A percentile compares a stretch with the other conserved stretches of the same genome.
Evolutionary conservation across 92 coral and sea anemone species (phyloP).

Genomic region (Epizoanthus stellaris): DNA sequence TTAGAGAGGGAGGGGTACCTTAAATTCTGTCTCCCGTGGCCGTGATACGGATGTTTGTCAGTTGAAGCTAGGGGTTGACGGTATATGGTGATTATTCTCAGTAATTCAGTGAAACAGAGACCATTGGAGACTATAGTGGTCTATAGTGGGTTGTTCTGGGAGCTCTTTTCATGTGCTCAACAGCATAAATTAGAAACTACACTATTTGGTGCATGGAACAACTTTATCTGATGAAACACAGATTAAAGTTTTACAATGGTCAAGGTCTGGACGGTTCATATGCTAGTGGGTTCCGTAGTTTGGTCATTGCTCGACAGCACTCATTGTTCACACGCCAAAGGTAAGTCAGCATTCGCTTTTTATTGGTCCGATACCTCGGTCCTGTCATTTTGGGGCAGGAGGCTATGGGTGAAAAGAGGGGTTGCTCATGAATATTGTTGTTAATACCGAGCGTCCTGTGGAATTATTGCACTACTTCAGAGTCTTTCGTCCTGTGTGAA

Average conservation of each 20-base stretch:
- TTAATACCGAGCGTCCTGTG: too few species aligned
- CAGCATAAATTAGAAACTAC: background rate
- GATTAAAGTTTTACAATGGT: background rate
- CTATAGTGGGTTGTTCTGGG: background rate
- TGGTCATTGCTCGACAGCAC: constrained; percentile 4
- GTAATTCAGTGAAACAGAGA: background rate
- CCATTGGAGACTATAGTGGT: background rate
- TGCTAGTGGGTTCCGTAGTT: background rate
- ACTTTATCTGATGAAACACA: background rate
- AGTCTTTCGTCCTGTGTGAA: too few species aligned
- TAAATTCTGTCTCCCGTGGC: background rate
- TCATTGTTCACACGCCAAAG: background rate
- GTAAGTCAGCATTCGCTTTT: background rate
- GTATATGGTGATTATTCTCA: too few species aligned
- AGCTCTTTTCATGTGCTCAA: background rate
- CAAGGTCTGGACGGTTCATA: background rate
- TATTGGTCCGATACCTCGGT: background rate
- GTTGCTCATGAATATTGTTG: too few species aligned
- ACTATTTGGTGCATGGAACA: background rate
- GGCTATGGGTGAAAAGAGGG: background rate
- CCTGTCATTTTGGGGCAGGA: background rate
- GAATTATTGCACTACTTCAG: too few species aligned
- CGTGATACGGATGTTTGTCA: background rate
- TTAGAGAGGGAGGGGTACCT: background rate
- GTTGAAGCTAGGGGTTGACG: background rate